These are phyloP conservation scores for Andrena chrysosceles DNA, from an alignment of 2,888 invertebrate species.

Conservation along the genomic window DNA sequence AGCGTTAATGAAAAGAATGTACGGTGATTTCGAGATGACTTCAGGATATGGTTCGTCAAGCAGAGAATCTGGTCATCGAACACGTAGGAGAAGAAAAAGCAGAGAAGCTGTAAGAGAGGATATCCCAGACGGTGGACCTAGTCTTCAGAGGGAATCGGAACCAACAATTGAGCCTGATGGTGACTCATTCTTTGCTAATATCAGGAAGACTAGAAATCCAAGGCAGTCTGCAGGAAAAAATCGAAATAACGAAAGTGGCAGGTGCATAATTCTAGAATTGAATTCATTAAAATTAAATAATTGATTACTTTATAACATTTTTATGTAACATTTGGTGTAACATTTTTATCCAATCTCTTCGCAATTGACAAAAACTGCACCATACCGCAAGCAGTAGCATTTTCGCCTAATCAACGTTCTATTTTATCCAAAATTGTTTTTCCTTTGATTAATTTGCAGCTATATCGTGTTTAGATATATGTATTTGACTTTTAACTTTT, in stretches of 20 bases:
- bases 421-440: too few species aligned
- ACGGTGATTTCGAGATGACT: conserved; percentile 93
- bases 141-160: conserved; percentile 75
- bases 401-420: too few species aligned
- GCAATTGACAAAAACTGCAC: too few species aligned
- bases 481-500: too few species aligned
- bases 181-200: conserved; percentile 86
- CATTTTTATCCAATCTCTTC: too few species aligned
- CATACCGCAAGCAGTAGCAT: too few species aligned
- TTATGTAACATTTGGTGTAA: too few species aligned
- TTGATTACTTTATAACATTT: too few species aligned
- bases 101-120: conserved; percentile 72
- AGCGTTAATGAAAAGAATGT: conserved; percentile 96
- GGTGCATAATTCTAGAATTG: conserved; percentile 78
- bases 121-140: conserved; percentile 80
- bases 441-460: too few species aligned
- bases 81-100: conserved; percentile 72
- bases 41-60: conserved; percentile 87
- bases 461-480: too few species aligned
- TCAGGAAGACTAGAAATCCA: conserved; percentile 86
- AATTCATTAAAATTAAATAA: too few species aligned
- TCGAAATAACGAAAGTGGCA: conserved; percentile 86
- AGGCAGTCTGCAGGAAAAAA: conserved; percentile 86
- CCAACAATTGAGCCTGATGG: conserved; percentile 83
- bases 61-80: conserved; percentile 75